phyloP scores from a whole-genome alignment of 92 coral and sea anemone genomes.

The Desmophyllum pertusum region DNA sequence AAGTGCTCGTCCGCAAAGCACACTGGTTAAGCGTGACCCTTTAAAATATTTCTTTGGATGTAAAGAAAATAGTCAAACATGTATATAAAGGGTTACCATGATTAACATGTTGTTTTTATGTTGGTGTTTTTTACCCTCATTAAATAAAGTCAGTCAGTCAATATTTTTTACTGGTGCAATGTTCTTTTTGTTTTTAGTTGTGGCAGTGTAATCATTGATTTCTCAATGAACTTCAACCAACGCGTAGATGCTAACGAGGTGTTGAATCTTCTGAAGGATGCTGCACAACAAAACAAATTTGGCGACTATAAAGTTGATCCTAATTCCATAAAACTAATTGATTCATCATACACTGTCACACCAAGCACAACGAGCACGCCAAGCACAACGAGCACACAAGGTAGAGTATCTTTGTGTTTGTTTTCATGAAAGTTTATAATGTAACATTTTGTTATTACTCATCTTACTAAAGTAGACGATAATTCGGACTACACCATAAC shows the following conservation, averaged over 20 bases:
- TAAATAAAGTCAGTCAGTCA: too few species aligned
- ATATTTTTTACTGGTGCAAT: not conserved
- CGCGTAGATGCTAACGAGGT: not conserved
- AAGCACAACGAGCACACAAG: not conserved
- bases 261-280: not conserved
- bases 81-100: too few species aligned
- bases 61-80: too few species aligned
- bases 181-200: not conserved
- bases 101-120: too few species aligned
- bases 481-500: too few species aligned
- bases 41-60: too few species aligned
- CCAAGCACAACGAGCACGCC: not conserved
- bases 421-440: not conserved
- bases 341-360: not conserved
- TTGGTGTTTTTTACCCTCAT: too few species aligned
- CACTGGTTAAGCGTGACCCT: too few species aligned
- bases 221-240: not conserved
- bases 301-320: not conserved
- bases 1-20: too few species aligned
- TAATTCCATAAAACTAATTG: not conserved
- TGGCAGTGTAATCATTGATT: conserved; percentile 4
- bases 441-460: too few species aligned
- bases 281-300: not conserved
- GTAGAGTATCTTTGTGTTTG: not conserved
- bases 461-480: too few species aligned